These are phyloP conservation scores for Drosophila melanogaster DNA, from an alignment of 1,140 invertebrate species.

Conservation along the genomic window DNA sequence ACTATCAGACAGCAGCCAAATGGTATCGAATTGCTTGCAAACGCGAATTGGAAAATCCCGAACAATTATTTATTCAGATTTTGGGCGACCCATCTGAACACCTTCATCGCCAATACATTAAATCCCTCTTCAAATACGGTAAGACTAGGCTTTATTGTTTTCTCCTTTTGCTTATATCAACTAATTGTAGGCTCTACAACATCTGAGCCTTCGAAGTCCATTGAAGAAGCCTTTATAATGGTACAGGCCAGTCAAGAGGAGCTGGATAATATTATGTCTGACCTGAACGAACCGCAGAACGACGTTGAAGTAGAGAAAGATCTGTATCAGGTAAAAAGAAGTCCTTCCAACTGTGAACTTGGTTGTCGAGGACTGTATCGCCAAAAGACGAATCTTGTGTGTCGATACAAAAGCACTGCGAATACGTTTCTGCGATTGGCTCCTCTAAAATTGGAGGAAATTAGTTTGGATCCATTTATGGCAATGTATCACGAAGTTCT, in stretches of 20 bases:
- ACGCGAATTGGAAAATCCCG: neutral
- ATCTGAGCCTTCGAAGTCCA: neutral
- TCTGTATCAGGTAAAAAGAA: neutral
- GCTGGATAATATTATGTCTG: neutral
- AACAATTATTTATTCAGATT: neutral
- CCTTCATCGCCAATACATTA: slow-evolving; percentile 13
- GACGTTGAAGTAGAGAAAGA: slow-evolving; percentile 2
- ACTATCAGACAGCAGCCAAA: slow-evolving; percentile 33
- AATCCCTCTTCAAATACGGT: slow-evolving; percentile 3
- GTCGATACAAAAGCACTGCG: slow-evolving; percentile 90
- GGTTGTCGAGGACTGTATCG: slow-evolving; percentile 93
- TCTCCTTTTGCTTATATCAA: fast-evolving
- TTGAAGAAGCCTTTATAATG: neutral
- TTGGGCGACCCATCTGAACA: slow-evolving; percentile 12
- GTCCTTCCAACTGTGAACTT: slow-evolving; percentile 88
- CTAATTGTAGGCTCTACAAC: neutral
- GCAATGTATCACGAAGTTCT: slow-evolving; percentile 95
- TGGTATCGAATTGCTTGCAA: slow-evolving; percentile 48
- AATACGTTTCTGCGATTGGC: slow-evolving; percentile 92
- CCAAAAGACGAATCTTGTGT: slow-evolving; percentile 87
- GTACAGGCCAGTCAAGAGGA: neutral
- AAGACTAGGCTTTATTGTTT: neutral
- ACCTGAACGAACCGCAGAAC: neutral
- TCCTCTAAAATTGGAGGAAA: slow-evolving; percentile 96
- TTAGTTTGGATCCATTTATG: slow-evolving; percentile 92